Evolutionary conservation across 1,140 invertebrate species (phyloP), one percentile per base, ranked within the genome.

Genomic region (Dolichoris vasculosae): DNA sequence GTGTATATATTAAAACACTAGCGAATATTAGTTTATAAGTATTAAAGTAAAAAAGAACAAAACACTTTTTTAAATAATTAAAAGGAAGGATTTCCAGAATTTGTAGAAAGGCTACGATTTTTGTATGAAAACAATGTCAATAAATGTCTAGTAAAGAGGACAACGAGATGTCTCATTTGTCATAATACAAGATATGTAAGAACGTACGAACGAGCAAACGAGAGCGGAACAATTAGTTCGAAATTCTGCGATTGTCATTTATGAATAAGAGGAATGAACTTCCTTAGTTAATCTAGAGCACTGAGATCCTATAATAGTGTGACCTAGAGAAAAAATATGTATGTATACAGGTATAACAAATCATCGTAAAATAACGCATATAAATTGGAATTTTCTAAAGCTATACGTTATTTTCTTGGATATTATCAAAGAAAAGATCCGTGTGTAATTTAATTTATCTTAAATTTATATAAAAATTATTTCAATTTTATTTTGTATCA

Each of bases 71-170:
- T 1, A 43, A 40, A 26, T 23, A 20, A 20, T 40, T 71, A 40
- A 71, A 69, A 43, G 23, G 20, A 43, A 77, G 20, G 9, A 30
- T 77, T 77, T 35, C 6, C 7, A 55, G 13, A 75, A 78, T 40
- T 59, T 43, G 2, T 59, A 80, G 23, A 30, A 46, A 67, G 6
- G 32, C 59, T 40, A 0, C 9, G 43, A 71, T 51, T 48, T 82
- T 82, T 32, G 13, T n/a, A n/a, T 55, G 48, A 59, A 73, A 82
- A 59, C 23, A 82, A 73, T 38, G 80, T 82, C 80, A 73, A 82
- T 73, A 82, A 82, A 73, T 73, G 80, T 17, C 67, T 59, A 55
- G 67, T 55, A 76, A 83, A 30, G 32, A 59, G 81, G 11, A 73
- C 48, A 55, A 38, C 23, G 82, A 59, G 17, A 64, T 64, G 43